These are phyloP conservation scores for Byasa hedistus DNA, from an alignment of 2,888 invertebrate genomes.

Conservation along the genomic window DNA sequence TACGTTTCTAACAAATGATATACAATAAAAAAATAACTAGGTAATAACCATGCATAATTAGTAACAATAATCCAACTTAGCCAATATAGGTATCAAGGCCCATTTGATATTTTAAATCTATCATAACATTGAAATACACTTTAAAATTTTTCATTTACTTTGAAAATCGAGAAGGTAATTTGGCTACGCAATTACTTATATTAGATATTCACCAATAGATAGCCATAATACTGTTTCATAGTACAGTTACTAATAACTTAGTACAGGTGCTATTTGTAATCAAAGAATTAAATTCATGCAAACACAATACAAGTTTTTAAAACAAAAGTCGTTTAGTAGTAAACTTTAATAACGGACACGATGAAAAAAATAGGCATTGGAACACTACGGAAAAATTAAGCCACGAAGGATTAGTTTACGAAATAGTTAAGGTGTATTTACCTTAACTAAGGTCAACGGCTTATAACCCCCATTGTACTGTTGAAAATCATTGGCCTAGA, in stretches of 20 bases:
- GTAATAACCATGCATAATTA: no score
- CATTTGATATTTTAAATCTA: no score
- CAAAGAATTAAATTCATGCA: not conserved
- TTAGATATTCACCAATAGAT: no score
- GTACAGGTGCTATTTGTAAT: not conserved
- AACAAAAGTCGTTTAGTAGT: not conserved
- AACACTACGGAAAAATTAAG: not conserved
- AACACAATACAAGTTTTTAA: not conserved
- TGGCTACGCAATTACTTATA: no score
- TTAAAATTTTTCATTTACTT: no score
- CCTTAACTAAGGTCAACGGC: constrained; percentile 29
- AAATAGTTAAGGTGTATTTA: not conserved
- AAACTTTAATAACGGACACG: not conserved
- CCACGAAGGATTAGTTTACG: constrained; percentile 24
- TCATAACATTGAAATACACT: no score
- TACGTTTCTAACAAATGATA: not conserved
- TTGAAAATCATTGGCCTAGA: constrained; percentile 43
- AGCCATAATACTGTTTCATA: no score
- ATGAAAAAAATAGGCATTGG: not conserved
- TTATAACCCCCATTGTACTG: constrained; percentile 44
- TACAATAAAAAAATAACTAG: no score
- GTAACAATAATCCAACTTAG: no score
- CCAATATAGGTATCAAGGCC: no score
- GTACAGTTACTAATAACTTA: no score
- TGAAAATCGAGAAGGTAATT: no score